Evolutionary conservation across 2,113 vertebrate genomes (phyloP).

Genomic region (Podarcis muralis): DNA sequence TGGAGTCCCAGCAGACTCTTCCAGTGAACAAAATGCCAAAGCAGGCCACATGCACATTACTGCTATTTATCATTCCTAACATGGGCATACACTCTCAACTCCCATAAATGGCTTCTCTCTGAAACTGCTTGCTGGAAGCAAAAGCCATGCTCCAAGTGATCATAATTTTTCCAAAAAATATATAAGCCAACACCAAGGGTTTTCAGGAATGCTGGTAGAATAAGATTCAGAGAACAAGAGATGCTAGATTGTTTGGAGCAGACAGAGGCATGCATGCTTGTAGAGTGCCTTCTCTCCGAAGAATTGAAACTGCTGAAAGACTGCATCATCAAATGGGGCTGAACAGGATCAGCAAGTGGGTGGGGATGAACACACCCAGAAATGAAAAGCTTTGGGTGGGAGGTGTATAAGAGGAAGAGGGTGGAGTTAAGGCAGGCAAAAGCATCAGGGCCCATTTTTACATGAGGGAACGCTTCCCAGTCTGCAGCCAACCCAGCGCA

Average conservation of each 20-base stretch:
- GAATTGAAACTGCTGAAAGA: constrained; percentile 1
- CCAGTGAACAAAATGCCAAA: not conserved
- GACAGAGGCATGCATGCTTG: not conserved
- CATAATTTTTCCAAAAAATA: not conserved
- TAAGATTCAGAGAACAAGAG: not conserved
- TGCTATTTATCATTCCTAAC: constrained; percentile 6
- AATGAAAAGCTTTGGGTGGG: not conserved
- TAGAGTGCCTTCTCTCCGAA: not conserved
- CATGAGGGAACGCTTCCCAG: not conserved
- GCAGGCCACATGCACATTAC: not conserved
- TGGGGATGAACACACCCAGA: constrained; percentile 4
- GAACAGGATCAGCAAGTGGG: constrained; percentile 17
- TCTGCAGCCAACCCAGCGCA: not conserved
- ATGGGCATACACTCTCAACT: not conserved
- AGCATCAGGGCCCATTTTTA: not conserved
- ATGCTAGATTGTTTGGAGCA: not conserved
- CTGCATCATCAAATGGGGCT: constrained; percentile 8
- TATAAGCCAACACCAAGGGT: not conserved
- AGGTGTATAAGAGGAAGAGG: not conserved
- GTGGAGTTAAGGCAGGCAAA: not conserved
- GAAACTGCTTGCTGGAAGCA: not conserved
- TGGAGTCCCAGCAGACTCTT: not conserved
- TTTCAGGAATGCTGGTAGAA: not conserved
- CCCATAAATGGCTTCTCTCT: not conserved
- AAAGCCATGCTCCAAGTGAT: not conserved